Evolutionary conservation across 1,140 invertebrate genomes (phyloP).

Genomic region (Drosophila prosaltans): DNA sequence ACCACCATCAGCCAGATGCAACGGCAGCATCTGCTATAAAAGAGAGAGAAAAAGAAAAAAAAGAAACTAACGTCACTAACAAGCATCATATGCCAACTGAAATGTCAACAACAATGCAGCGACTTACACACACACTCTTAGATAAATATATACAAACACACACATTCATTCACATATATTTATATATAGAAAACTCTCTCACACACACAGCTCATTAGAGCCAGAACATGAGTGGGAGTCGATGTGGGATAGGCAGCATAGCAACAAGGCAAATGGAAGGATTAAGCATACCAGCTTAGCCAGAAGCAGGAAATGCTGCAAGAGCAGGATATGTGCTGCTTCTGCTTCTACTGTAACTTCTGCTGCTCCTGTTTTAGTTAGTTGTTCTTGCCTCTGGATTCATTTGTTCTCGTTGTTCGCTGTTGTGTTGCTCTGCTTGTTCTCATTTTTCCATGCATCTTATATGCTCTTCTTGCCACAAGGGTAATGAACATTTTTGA

Average conservation of each 20-base stretch:
- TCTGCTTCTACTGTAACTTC: slow-evolving; percentile 1
- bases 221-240: slow-evolving; percentile 36
- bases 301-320: slow-evolving; percentile 52
- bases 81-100: slow-evolving; percentile 79
- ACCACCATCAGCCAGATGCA: slow-evolving; percentile 22
- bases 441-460: slow-evolving; percentile 36
- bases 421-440: slow-evolving; percentile 4
- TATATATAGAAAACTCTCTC: slow-evolving; percentile 23
- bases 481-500: neutral
- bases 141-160: neutral
- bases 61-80: slow-evolving; percentile 69
- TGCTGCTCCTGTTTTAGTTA: slow-evolving; percentile 25
- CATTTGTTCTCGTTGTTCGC: slow-evolving; percentile 63
- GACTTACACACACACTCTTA: slow-evolving; percentile 21
- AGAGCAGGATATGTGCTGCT: slow-evolving; percentile 26
- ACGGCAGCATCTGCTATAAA: slow-evolving; percentile 2
- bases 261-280: slow-evolving; percentile 21
- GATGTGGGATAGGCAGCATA: neutral
- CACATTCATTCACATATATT: slow-evolving; percentile 11
- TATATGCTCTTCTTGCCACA: slow-evolving; percentile 31
- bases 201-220: slow-evolving; percentile 73
- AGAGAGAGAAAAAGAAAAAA: slow-evolving; percentile 26
- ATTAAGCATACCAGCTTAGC: slow-evolving; percentile 71
- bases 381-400: slow-evolving; percentile 52
- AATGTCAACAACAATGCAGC: slow-evolving; percentile 77